phyloP scores from a whole-genome alignment of 1,140 invertebrate genomes.

The Dendroctonus valens region DNA sequence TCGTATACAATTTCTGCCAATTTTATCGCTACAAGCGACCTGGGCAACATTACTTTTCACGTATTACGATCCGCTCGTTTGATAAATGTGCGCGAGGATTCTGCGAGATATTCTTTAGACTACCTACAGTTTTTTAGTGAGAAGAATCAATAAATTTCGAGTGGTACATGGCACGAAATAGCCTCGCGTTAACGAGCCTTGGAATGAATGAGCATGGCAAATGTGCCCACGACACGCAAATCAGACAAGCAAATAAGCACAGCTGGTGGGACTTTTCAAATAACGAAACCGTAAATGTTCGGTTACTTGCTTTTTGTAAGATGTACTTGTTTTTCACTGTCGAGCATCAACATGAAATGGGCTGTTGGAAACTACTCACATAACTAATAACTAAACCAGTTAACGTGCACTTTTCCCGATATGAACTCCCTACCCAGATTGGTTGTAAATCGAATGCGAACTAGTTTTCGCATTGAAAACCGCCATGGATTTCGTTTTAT shows the following conservation, averaged over 20 bases:
- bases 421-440: background rate
- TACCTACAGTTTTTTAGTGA: conserved; percentile 30
- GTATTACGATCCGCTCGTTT: background rate
- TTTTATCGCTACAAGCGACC: too few species aligned
- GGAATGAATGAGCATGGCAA: conserved; percentile 23
- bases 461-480: conserved; percentile 19
- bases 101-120: conserved; percentile 21
- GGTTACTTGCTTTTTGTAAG: background rate
- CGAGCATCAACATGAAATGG: background rate
- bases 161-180: conserved; percentile 27
- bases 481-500: conserved; percentile 7
- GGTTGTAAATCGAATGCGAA: conserved; percentile 10
- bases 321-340: background rate
- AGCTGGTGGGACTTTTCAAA: background rate
- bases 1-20: too few species aligned
- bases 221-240: conserved; percentile 26
- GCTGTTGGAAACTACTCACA: background rate
- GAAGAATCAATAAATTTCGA: conserved; percentile 34
- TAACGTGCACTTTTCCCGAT: background rate
- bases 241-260: conserved; percentile 3
- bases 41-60: background rate
- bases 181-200: conserved; percentile 28
- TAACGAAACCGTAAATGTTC: background rate
- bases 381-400: background rate
- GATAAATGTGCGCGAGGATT: conserved; percentile 19